Conservation (phyloP, 2,888 invertebrate species). For the Autographa pulchrina region DNA sequence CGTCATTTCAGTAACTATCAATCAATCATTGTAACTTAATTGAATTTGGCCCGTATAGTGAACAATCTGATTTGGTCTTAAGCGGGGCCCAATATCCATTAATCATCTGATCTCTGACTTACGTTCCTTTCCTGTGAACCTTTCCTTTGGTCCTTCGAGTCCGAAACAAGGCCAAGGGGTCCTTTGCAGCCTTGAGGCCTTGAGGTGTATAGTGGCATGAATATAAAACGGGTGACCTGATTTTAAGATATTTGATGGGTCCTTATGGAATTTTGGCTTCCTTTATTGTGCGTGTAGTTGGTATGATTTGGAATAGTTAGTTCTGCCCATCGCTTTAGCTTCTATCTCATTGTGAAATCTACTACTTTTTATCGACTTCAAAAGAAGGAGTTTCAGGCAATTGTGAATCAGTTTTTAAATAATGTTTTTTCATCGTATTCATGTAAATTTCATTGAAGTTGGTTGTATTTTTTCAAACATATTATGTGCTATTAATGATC, state of each 20-base stretch:
- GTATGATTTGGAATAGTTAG: not conserved
- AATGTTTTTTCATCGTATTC: no score
- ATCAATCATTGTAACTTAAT: conserved; percentile 46
- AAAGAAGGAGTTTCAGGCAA: no score
- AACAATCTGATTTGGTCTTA: conserved; percentile 19
- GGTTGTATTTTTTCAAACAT: no score
- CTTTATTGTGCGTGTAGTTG: not conserved
- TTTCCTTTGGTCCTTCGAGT: conserved; percentile 24
- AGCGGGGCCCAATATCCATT: conserved; percentile 18
- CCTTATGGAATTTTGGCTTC: not conserved
- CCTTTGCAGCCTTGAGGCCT: conserved; percentile 54
- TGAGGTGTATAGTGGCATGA: conserved; percentile 48
- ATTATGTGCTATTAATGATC: no score
- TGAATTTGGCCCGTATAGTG: conserved; percentile 21
- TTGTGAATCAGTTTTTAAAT: no score
- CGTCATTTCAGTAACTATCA: conserved; percentile 29
- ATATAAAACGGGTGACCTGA: conserved; percentile 47
- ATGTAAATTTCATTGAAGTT: no score
- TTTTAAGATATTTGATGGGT: conserved; percentile 25
- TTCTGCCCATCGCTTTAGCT: not conserved
- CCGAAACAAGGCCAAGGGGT: conserved; percentile 36
- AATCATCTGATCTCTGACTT: conserved; percentile 38
- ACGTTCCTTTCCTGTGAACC: conserved; percentile 29
- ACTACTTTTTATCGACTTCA: no score
- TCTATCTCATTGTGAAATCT: no score